Evolutionary conservation across 2,113 vertebrate genomes (phyloP).

Genomic region (Tetrax tetrax): DNA sequence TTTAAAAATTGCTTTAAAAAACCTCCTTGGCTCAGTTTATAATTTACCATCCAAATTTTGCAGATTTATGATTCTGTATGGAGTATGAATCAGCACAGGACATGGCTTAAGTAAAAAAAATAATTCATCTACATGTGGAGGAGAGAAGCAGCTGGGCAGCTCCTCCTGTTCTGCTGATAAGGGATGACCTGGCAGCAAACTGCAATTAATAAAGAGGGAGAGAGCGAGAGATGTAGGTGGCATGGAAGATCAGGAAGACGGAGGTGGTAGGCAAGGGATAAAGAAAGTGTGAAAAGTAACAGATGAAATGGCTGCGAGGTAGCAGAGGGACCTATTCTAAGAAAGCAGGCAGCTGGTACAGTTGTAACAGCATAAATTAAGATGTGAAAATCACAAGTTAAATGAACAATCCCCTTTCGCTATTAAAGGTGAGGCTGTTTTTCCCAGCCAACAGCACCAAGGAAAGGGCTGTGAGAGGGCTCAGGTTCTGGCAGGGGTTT

Average conservation of each 20-base stretch:
- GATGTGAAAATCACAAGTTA: not conserved
- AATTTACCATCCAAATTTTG: not conserved
- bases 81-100: not conserved
- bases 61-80: not conserved
- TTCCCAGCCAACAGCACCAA: not conserved
- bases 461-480: not conserved
- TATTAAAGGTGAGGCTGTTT: not conserved
- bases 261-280: not conserved
- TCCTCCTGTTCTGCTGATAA: not conserved
- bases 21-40: not conserved
- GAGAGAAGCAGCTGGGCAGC: not conserved
- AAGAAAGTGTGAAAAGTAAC: not conserved
- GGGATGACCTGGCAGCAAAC: not conserved
- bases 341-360: not conserved
- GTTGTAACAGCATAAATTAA: not conserved
- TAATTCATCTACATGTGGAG: not conserved
- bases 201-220: not conserved
- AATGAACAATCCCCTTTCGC: not conserved
- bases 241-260: not conserved
- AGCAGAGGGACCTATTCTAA: not conserved
- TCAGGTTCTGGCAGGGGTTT: not conserved
- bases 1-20: not conserved
- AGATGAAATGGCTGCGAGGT: not conserved
- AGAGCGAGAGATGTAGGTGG: not conserved
- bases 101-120: not conserved